Conservation (phyloP, 2,888 invertebrate genomes). For the Anthophora plumipes region DNA sequence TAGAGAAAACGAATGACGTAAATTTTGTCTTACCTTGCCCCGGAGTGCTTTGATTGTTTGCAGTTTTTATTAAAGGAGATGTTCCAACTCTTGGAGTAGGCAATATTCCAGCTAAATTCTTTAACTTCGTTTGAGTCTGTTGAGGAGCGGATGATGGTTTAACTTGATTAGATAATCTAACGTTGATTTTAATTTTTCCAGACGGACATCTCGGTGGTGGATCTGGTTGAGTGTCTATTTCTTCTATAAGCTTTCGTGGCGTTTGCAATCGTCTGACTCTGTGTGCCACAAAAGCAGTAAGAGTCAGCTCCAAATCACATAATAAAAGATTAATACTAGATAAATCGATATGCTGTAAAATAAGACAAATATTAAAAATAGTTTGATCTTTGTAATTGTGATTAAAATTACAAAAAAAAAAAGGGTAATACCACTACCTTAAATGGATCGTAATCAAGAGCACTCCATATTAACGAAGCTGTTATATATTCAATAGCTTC, state of each 20-base stretch:
- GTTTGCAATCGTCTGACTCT: constrained; percentile 91
- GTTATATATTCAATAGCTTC: constrained; percentile 89
- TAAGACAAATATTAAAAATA: constrained; percentile 32
- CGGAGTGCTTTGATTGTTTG: constrained; percentile 77
- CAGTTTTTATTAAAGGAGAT: constrained; percentile 82
- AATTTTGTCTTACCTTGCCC: constrained; percentile 77
- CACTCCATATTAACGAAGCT: constrained; percentile 90
- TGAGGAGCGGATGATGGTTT: constrained; percentile 74
- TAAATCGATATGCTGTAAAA: constrained; percentile 88
- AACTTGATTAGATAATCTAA: constrained; percentile 84
- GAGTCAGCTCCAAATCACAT: constrained; percentile 88
- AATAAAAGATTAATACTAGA: constrained; percentile 88
- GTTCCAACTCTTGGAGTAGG: constrained; percentile 82
- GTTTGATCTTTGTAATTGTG: not conserved
- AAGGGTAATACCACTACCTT: constrained; percentile 85
- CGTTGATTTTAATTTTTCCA: constrained; percentile 88
- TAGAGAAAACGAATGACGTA: not conserved
- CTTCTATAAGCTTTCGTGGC: constrained; percentile 89
- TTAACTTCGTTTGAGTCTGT: constrained; percentile 77
- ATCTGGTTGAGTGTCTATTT: constrained; percentile 87
- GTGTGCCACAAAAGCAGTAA: constrained; percentile 94
- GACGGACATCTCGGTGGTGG: constrained; percentile 88
- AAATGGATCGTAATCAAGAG: constrained; percentile 90
- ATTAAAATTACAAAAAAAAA: not conserved
- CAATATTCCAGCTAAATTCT: constrained; percentile 80